Base-by-base conservation (phyloP, 1,140 invertebrate genomes). In the Atopsyche davidsoni region DNA sequence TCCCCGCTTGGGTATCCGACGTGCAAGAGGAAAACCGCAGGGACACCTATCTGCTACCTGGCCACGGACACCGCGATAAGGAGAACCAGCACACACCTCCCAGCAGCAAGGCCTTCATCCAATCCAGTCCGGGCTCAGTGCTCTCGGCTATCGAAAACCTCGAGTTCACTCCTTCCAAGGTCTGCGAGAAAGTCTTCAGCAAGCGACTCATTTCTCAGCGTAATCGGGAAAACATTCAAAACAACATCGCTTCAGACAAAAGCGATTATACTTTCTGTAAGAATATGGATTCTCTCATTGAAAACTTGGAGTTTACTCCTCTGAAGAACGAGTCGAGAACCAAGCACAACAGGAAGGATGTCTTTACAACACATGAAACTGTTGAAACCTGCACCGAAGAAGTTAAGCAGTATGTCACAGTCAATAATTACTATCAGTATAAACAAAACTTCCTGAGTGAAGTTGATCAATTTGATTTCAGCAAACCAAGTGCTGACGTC, bases 91-190 rank as follows among this genome's bases (percentile, higher is more conserved):
- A 42, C 10, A 7, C 31, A 7, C 21, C 25, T 34, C 32, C 16
- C 14, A 32, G 24, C 16, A 6, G 13, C 18, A 16, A 43, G 10
- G 11, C 17, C 22, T 41, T 9, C 16, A 35, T 23, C 18, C 24
- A n/a, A 38, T 14, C 10, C 9, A 36, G 23, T 3, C 2, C 39
- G 4, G 16, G n/a, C n/a, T 38, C 48, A 10, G 21, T 52, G 32
- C 28, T 56, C 18, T 51, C 42, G 6, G 34, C 55, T 11, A 57
- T 57, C 35, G 55, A 57, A 53, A 57, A 54, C 44, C 19, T 48
- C 23, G 38, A 40, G 21, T 48, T 41, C 36, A 48, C 43, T 3
- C 50, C 50, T 7, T 38, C 35, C 3, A 40, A 18, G 39, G 24
- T 52, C 2, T 31, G 13, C 43, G 10, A 25, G 11, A n/a, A 39